Base-by-base conservation (phyloP, 2,888 invertebrate species). In the Sthenelais limicola region DNA sequence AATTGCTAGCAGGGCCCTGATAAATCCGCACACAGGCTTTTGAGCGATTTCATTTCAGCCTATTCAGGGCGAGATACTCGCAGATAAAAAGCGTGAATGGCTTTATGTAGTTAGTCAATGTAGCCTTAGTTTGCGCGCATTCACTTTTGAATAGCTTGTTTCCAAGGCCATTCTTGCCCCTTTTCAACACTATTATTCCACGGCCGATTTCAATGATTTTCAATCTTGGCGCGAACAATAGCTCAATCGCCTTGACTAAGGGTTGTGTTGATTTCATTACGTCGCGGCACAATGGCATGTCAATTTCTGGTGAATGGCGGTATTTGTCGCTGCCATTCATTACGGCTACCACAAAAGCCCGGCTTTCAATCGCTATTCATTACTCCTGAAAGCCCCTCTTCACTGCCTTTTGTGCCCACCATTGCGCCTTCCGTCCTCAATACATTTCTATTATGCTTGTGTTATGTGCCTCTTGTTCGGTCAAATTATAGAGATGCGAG, bases 251-350 rank as follows among this genome's bases (percentile, higher is more conserved):
- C 68, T 72, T 79, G 79, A 80, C 82, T 83, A 77, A 78, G 74
- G 73, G 73, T 74, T 81, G 81, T 82, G 84, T 82, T 83, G 84
- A 85, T 84, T 83, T 82, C 82, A 83, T 85, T 83, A 84, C 83
- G 76, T 67, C 28, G 62, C 30, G 58, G 71, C 72, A 83, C 84
- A 84, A 84, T 81, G 74, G 73, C 62, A 68, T 78, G 82, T 81
- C 83, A 80, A 83, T 82, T 79, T 72, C 74, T 70, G 67, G 47
- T 83, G 79, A 83, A 84, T 82, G 78, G 79, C 56, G 73, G 80
- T 83, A 83, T 84, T 84, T 84, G 84, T 84, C 77, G 76, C 74
- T 74, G 74, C 76, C 78, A 78, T 79, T 81, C 82, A 82, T 83
- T 83, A 83, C 83, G 80, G 79, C 80, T 79, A 71, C 54, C 62